Evolutionary conservation across 2,888 invertebrate genomes (phyloP), one percentile per base, ranked within the genome.

Genomic region (Andricus quercusramuli): DNA sequence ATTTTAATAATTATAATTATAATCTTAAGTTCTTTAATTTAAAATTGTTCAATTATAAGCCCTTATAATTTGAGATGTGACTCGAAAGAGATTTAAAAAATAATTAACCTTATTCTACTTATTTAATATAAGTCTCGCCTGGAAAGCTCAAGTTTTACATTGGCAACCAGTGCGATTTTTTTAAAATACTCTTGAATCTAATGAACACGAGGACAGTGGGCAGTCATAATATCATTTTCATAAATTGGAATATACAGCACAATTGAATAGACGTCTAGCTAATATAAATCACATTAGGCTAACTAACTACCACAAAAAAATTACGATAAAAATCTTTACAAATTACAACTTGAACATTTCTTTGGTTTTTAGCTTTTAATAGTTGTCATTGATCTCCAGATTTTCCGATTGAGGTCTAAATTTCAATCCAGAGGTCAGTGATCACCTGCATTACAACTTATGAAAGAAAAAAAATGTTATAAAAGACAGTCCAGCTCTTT

Each of bases 401-500:
- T 25, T 25, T 11, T 62, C 62, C 25, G 22, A 62, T 51, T 9
- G 17, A 51, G n/a, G 17, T 51, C 51, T 51, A 51, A 51, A 51
- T 51, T 51, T 51, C 6, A 51, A 51, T 51, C 51, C 51, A 51
- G 20, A 51, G 51, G 51, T 41, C 20, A n/a, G 9, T n/a, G n/a
- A 51, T 62, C 62, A 62, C 62, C 25, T 13, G 62, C 25, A 13
- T 51, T 9, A 56, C 20, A 56, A n/a, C n/a, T n/a, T 56, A 11
- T 9, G 56, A 37, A 37, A 25, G n/a, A n/a, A 66, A 66, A 20
- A 32, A 66, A 66, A 66, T 70, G 11, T 20, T 29, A 32, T 47
- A 47, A 44, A 56, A 78, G 47, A 56, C 80, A 84, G 78, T 68
- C 80, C 83, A 83, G 79, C 83, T 84, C 80, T 83, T 80, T 80